phyloP scores from a whole-genome alignment of 2,113 vertebrate genomes.

The Ancistrus triradiatus region DNA sequence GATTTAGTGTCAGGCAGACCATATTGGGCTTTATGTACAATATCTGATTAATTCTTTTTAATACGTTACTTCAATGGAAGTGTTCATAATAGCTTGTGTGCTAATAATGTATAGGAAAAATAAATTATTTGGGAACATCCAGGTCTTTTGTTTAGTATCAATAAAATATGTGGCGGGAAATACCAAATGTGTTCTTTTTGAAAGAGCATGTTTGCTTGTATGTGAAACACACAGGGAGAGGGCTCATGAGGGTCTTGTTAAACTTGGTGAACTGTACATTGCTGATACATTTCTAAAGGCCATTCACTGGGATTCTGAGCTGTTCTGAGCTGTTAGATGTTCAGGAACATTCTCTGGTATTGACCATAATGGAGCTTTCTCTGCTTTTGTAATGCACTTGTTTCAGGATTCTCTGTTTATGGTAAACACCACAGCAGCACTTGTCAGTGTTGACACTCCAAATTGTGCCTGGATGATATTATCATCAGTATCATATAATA shows the following conservation, averaged over 20 bases:
- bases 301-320: slow-evolving; percentile 28
- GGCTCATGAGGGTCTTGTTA: slow-evolving; percentile 21
- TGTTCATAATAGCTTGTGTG: slow-evolving; percentile 26
- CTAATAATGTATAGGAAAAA: slow-evolving; percentile 21
- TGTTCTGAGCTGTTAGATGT: slow-evolving; percentile 55
- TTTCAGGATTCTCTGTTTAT: slow-evolving; percentile 53
- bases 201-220: slow-evolving; percentile 6
- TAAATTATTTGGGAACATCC: slow-evolving; percentile 32
- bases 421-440: too few relatives aligned
- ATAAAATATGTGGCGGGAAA: neutral
- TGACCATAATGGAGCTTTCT: slow-evolving; percentile 51
- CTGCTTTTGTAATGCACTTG: slow-evolving; percentile 54
- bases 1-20: slow-evolving; percentile 32
- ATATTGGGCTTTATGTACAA: too few relatives aligned
- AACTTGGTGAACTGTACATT: slow-evolving; percentile 58
- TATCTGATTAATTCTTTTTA: too few relatives aligned
- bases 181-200: neutral
- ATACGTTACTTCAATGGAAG: neutral
- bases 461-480: slow-evolving; percentile 18
- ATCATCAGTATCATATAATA: slow-evolving; percentile 1
- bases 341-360: slow-evolving; percentile 65
- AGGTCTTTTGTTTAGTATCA: neutral
- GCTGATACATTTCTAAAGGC: slow-evolving; percentile 34
- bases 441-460: too few relatives aligned
- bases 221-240: neutral